Percentiles rank a stretch among this genome's conserved stretches.
Conservation (phyloP, 2,888 invertebrate species). For the Clepsis dumicolana region DNA sequence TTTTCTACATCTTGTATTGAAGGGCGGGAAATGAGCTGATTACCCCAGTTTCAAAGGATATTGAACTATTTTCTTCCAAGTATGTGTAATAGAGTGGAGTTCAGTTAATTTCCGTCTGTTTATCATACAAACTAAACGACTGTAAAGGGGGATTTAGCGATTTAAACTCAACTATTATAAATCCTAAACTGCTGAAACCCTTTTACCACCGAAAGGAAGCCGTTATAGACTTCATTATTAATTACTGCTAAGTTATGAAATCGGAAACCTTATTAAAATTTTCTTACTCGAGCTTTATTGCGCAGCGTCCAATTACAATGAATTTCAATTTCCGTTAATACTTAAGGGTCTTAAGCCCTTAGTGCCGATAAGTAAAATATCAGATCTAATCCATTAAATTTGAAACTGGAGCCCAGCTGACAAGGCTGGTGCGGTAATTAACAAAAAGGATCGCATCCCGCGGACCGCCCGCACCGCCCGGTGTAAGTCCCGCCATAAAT, state of each 20-base stretch:
- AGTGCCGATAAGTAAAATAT: slow-evolving; percentile 55
- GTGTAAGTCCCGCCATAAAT: slow-evolving; percentile 57
- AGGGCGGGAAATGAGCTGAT: too few relatives aligned
- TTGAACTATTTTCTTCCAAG: too few relatives aligned
- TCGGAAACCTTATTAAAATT: slow-evolving; percentile 18
- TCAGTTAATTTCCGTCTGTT: neutral
- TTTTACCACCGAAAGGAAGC: neutral
- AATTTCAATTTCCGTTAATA: slow-evolving; percentile 66
- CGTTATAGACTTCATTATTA: slow-evolving; percentile 14
- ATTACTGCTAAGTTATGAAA: slow-evolving; percentile 23
- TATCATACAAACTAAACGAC: neutral
- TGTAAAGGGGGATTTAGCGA: neutral
- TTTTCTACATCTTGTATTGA: too few relatives aligned
- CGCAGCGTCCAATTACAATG: slow-evolving; percentile 50
- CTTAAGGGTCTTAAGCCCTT: slow-evolving; percentile 58
- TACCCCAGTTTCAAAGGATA: too few relatives aligned
- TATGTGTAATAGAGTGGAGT: neutral
- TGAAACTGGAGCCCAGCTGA: slow-evolving; percentile 58
- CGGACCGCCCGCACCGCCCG: slow-evolving; percentile 37
- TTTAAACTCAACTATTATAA: neutral
- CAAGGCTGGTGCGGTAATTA: slow-evolving; percentile 61
- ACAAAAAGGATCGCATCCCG: slow-evolving; percentile 61
- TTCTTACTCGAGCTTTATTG: slow-evolving; percentile 24
- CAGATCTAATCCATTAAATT: slow-evolving; percentile 66
- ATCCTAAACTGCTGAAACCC: slow-evolving; percentile 1